Conservation (phyloP, 2,113 vertebrate genomes). For the Equus quagga region DNA sequence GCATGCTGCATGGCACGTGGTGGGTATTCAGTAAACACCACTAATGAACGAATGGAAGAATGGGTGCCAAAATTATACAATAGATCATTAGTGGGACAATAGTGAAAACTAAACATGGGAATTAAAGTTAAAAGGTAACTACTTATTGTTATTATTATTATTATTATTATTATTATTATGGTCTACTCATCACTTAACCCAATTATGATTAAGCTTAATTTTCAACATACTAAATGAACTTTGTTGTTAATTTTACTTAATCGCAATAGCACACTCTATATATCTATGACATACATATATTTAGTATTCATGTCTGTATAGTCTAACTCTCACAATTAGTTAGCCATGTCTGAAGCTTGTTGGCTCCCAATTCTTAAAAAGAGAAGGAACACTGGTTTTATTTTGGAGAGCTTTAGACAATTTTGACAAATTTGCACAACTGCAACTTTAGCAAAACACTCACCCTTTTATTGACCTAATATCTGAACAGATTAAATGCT, state of each 20-base stretch:
- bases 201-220: background rate
- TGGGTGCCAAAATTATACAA: background rate
- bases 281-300: background rate
- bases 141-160: background rate
- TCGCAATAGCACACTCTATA: background rate
- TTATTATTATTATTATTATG: too few relatives aligned
- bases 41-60: background rate
- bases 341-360: background rate
- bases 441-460: background rate
- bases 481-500: background rate
- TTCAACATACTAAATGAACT: conserved; percentile 19
- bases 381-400: conserved; percentile 5
- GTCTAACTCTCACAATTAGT: conserved; percentile 35
- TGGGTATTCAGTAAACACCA: background rate
- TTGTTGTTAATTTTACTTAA: conserved; percentile 47
- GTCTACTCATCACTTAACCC: background rate
- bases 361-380: conserved; percentile 15
- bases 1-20: too few relatives aligned
- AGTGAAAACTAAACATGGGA: background rate
- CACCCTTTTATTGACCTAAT: background rate
- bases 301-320: background rate
- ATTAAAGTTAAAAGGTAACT: background rate
- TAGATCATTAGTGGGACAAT: background rate
- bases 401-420: conserved; percentile 28
- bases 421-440: conserved; percentile 22